Evolutionary conservation across 2,888 invertebrate species (phyloP).

Genomic region (Apomyelois bistriatella): DNA sequence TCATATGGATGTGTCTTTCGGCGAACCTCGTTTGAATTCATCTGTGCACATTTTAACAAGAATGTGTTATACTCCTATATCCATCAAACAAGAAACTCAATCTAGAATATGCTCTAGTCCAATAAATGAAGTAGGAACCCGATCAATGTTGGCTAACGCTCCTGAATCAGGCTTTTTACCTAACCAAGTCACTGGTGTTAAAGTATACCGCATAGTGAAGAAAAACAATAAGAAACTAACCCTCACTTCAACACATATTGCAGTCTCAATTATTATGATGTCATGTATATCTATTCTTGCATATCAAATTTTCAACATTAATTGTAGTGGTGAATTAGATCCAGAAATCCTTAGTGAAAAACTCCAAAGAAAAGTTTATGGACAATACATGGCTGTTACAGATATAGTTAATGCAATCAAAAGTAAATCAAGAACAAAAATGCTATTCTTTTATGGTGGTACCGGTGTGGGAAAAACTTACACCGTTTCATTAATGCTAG

Average conservation of each 20-base stretch:
- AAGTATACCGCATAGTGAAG: constrained; percentile 40
- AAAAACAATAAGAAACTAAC: constrained; percentile 25
- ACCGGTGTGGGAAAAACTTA: constrained; percentile 72
- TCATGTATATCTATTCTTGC: constrained; percentile 35
- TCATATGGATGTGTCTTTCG: constrained; percentile 54
- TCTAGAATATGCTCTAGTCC: not conserved
- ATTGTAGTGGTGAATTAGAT: constrained; percentile 47
- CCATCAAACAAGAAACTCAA: constrained; percentile 10
- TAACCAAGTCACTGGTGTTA: constrained; percentile 21
- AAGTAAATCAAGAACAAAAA: constrained; percentile 38
- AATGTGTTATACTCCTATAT: constrained; percentile 6
- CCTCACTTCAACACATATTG: constrained; percentile 17
- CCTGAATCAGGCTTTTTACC: not conserved
- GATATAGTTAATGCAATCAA: constrained; percentile 43
- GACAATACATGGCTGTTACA: constrained; percentile 49
- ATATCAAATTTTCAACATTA: constrained; percentile 38
- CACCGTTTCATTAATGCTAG: constrained; percentile 50
- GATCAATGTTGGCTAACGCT: too few relatives aligned
- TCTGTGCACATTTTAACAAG: not conserved
- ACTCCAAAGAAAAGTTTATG: constrained; percentile 48
- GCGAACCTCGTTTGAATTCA: constrained; percentile 24
- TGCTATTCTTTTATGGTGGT: constrained; percentile 62
- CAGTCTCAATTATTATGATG: constrained; percentile 26
- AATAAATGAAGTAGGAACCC: not conserved
- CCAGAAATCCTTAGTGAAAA: constrained; percentile 31